These are phyloP conservation scores for Drosophila kokeensis DNA, from an alignment of 2,888 invertebrate species.

Conservation along the genomic window DNA sequence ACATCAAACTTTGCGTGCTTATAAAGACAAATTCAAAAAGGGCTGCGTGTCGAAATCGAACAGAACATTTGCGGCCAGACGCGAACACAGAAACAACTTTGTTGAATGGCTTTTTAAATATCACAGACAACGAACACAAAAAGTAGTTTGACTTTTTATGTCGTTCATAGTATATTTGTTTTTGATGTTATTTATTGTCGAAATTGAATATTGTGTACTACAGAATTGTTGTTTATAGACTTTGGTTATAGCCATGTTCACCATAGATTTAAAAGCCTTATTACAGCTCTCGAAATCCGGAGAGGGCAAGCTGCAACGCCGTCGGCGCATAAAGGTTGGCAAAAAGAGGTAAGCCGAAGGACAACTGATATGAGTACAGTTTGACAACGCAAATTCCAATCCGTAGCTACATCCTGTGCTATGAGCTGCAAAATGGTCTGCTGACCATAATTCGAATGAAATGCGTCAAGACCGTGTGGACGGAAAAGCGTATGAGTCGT, in stretches of 20 bases:
- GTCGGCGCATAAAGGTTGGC: constrained; percentile 40
- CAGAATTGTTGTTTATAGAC: not conserved
- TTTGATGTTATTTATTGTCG: constrained; percentile 15
- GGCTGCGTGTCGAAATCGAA: constrained; percentile 69
- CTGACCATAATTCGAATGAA: constrained; percentile 35
- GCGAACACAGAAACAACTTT: constrained; percentile 31
- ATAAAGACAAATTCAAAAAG: constrained; percentile 58
- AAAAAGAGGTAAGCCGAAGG: constrained; percentile 42
- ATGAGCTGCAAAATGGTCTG: constrained; percentile 21
- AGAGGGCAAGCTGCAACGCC: not conserved
- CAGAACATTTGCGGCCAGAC: constrained; percentile 49
- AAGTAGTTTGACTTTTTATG: not conserved
- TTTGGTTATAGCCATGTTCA: constrained; percentile 27
- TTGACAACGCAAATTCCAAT: too few relatives aligned
- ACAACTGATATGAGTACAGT: not conserved
- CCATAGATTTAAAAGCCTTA: constrained; percentile 49
- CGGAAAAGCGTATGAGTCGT: not conserved
- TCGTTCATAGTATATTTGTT: constrained; percentile 1
- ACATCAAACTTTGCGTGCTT: constrained; percentile 61
- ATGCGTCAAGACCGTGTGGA: not conserved
- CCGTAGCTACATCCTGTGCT: constrained; percentile 50
- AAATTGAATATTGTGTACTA: constrained; percentile 39
- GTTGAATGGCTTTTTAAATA: constrained; percentile 34
- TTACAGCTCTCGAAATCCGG: constrained; percentile 30
- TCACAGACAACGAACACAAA: constrained; percentile 6